A percentile compares a stretch with the other conserved stretches of the same genome.
These are phyloP conservation scores for Aethina tumida DNA, from an alignment of 1,140 invertebrate genomes.

Conservation along the genomic window DNA sequence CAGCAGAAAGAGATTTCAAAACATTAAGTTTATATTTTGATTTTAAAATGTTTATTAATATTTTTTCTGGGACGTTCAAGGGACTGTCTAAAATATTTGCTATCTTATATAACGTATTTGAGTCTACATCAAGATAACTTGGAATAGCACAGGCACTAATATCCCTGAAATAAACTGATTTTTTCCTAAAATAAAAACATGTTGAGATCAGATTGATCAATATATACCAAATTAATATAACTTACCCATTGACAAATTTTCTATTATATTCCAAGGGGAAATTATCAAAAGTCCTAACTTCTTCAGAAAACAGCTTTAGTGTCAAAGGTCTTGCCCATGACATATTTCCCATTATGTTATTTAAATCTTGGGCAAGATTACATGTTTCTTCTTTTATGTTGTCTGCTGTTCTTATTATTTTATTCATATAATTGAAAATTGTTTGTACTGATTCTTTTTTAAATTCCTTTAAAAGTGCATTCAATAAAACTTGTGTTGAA, in stretches of 20 bases:
- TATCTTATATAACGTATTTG: conserved; percentile 11
- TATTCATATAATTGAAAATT: too few species aligned
- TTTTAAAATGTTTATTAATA: conserved; percentile 12
- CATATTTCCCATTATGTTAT: conserved; percentile 5
- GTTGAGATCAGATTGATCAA: not conserved
- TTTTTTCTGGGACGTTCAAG: conserved; percentile 14
- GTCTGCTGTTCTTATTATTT: too few species aligned
- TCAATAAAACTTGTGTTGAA: too few species aligned
- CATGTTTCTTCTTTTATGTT: too few species aligned
- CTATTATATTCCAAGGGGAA: conserved; percentile 18
- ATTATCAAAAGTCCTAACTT: conserved; percentile 10
- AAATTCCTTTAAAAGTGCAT: too few species aligned
- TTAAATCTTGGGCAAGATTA: not conserved
- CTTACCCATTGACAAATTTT: conserved; percentile 8
- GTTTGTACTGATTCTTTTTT: too few species aligned
- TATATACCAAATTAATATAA: not conserved
- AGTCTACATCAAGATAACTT: conserved; percentile 3
- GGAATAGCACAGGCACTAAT: conserved; percentile 11
- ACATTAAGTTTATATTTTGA: conserved; percentile 11
- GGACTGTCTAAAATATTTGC: conserved; percentile 14
- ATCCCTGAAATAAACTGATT: conserved; percentile 8
- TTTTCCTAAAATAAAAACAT: not conserved
- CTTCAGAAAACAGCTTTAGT: conserved; percentile 1
- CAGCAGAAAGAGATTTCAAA: conserved; percentile 15
- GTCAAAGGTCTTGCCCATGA: conserved; percentile 8